Base-by-base conservation (phyloP, 2,888 invertebrate species). In the Sylvicola cinctus region DNA sequence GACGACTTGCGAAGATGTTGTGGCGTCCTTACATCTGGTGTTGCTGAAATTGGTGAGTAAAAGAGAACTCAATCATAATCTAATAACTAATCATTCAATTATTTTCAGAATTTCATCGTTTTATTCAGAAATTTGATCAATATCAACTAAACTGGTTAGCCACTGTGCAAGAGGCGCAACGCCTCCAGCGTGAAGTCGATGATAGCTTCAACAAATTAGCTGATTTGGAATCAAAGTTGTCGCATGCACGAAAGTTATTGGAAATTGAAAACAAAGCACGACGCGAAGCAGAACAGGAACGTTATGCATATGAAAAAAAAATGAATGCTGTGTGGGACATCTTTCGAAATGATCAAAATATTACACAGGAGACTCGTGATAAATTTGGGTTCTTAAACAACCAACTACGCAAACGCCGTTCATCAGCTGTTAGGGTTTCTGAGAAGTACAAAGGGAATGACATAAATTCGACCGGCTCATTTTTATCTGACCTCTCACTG, bases 301-400 rank as follows among this genome's bases (percentile, higher is more conserved):
- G 74, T 40, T 74, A 72, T 53, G 45, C 45, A 43, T 42, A 13
- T 12, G 79, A 77, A 49, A 67, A 69, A 45, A 75, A 83, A 48
- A 65, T 87, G 35, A 62, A 66, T 36, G 61, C 75, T 47, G 78
- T 79, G 0, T 66, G 77, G 13, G 79, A 84, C 45, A 57, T 84
- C 3, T 57, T 85, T 7, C 70, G 73, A 42, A 70, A 70, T 39
- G 76, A 79, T 43, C 68, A 68, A 27, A 71, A 74, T 45, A 54
- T 84, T 11, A 77, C 81, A 45, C 76, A 80, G 47, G 78, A 80
- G 48, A 81, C 80, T 0, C 67, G 79, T 36, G 80, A 84, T 50
- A 80, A 80, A 51, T 60, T 87, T 16, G 76, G 78, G 11, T 80
- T 80, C 50, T 61, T 85, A 6, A 76, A 74, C 42, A 70, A 69